Conservation (phyloP, 1,140 invertebrate genomes). For the Drosophila nigromelanica region DNA sequence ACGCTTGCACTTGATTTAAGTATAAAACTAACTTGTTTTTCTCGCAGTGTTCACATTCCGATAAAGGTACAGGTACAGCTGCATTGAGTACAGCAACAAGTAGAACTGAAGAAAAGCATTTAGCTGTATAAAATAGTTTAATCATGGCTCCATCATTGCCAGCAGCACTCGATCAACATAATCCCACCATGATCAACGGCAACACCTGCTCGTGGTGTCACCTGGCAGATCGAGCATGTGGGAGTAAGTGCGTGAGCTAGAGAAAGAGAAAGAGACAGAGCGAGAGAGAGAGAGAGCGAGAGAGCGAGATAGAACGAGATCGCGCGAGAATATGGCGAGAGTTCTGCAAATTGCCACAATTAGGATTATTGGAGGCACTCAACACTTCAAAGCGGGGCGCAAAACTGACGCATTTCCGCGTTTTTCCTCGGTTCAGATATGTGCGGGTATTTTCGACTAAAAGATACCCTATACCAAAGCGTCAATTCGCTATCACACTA, state of each 20-base stretch:
- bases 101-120: neutral
- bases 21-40: no score
- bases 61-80: slow-evolving; percentile 1
- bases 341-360: neutral
- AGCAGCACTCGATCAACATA: neutral
- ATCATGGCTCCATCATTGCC: neutral
- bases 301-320: neutral
- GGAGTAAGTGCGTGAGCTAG: no score
- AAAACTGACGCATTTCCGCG: slow-evolving; percentile 10
- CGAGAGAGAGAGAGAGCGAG: neutral
- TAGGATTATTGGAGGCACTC: slow-evolving; percentile 6
- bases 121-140: neutral
- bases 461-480: neutral
- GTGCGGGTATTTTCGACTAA: neutral
- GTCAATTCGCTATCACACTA: no score
- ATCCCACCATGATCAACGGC: neutral
- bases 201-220: neutral
- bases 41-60: neutral
- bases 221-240: neutral
- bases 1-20: no score
- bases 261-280: neutral
- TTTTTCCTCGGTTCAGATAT: neutral
- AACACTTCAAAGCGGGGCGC: neutral
- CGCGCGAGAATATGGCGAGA: neutral
- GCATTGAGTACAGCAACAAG: neutral